These are phyloP conservation scores for Pandemis corylana DNA, from an alignment of 2,888 invertebrate genomes.

Conservation along the genomic window DNA sequence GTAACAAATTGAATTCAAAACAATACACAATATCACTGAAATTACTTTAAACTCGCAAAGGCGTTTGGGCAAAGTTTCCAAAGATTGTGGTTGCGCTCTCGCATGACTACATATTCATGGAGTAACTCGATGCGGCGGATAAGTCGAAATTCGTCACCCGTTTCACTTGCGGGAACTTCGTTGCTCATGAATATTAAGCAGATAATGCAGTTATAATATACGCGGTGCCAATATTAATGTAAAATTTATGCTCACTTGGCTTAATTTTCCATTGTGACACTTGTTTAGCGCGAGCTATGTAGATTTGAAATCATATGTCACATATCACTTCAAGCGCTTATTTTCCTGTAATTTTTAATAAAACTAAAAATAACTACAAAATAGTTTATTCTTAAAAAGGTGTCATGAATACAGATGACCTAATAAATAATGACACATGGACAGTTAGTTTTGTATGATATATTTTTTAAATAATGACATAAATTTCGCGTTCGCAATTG, in stretches of 20 bases:
- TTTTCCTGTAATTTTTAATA: not conserved
- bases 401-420: too few species aligned
- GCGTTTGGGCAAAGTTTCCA: slow-evolving; percentile 46
- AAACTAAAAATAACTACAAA: not conserved
- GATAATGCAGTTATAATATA: slow-evolving; percentile 77
- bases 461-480: not conserved
- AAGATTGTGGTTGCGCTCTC: slow-evolving; percentile 56
- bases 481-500: too few species aligned
- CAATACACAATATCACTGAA: slow-evolving; percentile 1
- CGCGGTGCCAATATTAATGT: slow-evolving; percentile 40
- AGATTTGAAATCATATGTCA: not conserved
- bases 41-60: slow-evolving; percentile 12
- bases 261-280: slow-evolving; percentile 21
- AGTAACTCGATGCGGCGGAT: slow-evolving; percentile 63
- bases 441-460: not conserved
- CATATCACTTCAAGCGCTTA: not conserved
- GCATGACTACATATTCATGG: slow-evolving; percentile 74
- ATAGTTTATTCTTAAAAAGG: not conserved
- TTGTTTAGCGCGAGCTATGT: not conserved
- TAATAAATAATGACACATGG: too few species aligned
- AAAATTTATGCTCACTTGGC: slow-evolving; percentile 39
- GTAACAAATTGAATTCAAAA: slow-evolving; percentile 1
- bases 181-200: slow-evolving; percentile 77
- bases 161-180: slow-evolving; percentile 69
- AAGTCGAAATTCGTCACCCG: slow-evolving; percentile 74